phyloP scores from a whole-genome alignment of 1,140 invertebrate genomes.

The Sinonovacula constricta region DNA sequence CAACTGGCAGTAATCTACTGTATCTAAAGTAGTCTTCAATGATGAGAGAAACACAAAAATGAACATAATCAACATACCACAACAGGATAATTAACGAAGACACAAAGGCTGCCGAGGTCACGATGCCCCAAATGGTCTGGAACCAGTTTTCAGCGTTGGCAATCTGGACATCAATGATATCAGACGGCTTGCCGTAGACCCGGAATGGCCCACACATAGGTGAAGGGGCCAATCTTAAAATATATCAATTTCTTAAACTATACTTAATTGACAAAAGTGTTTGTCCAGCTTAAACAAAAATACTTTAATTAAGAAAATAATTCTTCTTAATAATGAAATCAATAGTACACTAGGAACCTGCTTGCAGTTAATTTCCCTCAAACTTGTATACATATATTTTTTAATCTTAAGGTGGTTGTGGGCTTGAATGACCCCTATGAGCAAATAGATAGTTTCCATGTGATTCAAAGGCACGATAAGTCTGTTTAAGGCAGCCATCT shows the following conservation, averaged over 20 bases:
- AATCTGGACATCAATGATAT: slow-evolving; percentile 82
- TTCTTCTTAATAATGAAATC: too few species aligned
- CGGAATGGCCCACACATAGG: slow-evolving; percentile 88
- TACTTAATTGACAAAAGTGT: too few species aligned
- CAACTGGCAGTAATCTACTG: not conserved
- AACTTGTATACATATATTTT: too few species aligned
- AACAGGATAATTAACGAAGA: slow-evolving; percentile 53
- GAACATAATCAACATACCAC: slow-evolving; percentile 71
- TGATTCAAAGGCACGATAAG: too few species aligned
- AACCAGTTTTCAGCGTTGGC: slow-evolving; percentile 57
- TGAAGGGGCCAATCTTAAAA: not conserved
- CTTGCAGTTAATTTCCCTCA: too few species aligned
- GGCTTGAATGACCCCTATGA: too few species aligned
- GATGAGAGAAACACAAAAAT: not conserved
- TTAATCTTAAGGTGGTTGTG: too few species aligned
- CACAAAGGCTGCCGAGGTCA: slow-evolving; percentile 51
- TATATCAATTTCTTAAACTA: not conserved
- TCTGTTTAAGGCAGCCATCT: too few species aligned
- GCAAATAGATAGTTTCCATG: too few species aligned
- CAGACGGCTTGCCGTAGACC: slow-evolving; percentile 83
- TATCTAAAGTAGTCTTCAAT: not conserved
- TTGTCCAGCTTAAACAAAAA: too few species aligned
- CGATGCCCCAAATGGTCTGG: slow-evolving; percentile 26
- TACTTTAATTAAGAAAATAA: too few species aligned
- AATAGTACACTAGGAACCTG: too few species aligned